phyloP scores from a whole-genome alignment of 2,113 vertebrate genomes.

The Salvelinus namaycush region DNA sequence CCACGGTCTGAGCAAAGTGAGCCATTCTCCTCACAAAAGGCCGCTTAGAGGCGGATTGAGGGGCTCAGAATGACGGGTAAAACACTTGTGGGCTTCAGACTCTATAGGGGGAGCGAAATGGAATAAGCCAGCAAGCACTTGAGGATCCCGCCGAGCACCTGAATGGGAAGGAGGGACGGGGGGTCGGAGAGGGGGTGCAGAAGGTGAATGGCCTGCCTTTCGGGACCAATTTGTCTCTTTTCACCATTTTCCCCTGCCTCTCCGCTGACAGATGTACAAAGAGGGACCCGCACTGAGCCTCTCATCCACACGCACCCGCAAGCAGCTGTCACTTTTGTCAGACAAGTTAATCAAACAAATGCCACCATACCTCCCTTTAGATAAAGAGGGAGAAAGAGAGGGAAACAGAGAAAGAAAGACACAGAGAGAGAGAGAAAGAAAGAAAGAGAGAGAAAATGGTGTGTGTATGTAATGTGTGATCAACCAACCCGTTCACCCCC shows the following conservation, averaged over 20 bases:
- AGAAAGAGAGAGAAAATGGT: background rate
- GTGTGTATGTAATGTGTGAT: slow-evolving; percentile 56
- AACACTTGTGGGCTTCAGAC: slow-evolving; percentile 96
- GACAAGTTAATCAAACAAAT: slow-evolving; percentile 99
- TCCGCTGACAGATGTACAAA: slow-evolving; percentile 99
- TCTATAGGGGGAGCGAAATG: slow-evolving; percentile 98
- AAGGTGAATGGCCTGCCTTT: slow-evolving; percentile 99
- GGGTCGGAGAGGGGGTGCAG: slow-evolving; percentile 39
- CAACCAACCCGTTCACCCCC: slow-evolving; percentile 50
- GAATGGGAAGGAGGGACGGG: slow-evolving; percentile 85
- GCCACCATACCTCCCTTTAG: slow-evolving; percentile 97
- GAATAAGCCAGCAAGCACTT: slow-evolving; percentile 99
- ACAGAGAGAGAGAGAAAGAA: slow-evolving; percentile 33
- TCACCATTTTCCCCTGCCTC: slow-evolving; percentile 93
- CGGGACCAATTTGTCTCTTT: slow-evolving; percentile 99
- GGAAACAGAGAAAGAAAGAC: slow-evolving; percentile 37
- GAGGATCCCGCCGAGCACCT: slow-evolving; percentile 96
- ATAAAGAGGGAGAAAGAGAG: slow-evolving; percentile 73
- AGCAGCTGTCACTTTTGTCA: slow-evolving; percentile 99
- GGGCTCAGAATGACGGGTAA: slow-evolving; percentile 92
- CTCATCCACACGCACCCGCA: slow-evolving; percentile 94
- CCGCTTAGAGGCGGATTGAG: slow-evolving; percentile 83
- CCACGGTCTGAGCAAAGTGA: slow-evolving; percentile 84
- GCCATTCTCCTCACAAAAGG: slow-evolving; percentile 87
- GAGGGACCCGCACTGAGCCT: slow-evolving; percentile 97